phyloP scores from a whole-genome alignment of 2,888 invertebrate species.

The Nomada fucata region DNA sequence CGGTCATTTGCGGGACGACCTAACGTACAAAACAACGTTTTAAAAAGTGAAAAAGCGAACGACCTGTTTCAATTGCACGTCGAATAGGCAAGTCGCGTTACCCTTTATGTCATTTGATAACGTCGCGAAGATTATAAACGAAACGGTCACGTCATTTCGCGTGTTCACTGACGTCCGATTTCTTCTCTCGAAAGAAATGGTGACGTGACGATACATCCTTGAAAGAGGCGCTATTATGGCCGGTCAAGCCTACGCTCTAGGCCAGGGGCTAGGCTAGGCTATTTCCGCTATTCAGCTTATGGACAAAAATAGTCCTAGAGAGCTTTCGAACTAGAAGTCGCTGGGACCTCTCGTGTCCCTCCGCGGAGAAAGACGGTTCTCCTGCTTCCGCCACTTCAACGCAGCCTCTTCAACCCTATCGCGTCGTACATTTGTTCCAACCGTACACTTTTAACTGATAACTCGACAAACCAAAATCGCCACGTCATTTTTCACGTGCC shows the following conservation, averaged over 20 bases:
- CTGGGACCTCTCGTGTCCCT: slow-evolving; percentile 52
- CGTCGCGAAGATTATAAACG: too few relatives aligned
- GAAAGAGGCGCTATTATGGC: slow-evolving; percentile 74
- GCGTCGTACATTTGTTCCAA: slow-evolving; percentile 11
- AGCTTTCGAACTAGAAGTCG: slow-evolving; percentile 63
- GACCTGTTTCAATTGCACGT: too few relatives aligned
- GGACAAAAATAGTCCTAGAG: slow-evolving; percentile 79
- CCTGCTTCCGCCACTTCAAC: slow-evolving; percentile 30
- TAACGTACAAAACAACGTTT: too few relatives aligned
- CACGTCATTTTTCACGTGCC: neutral
- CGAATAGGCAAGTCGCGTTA: too few relatives aligned
- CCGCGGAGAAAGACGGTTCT: slow-evolving; percentile 42
- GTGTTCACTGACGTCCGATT: slow-evolving; percentile 10
- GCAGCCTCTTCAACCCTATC: slow-evolving; percentile 20
- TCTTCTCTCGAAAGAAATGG: slow-evolving; percentile 44
- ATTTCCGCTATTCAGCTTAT: slow-evolving; percentile 80
- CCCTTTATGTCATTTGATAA: too few relatives aligned
- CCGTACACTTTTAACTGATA: neutral
- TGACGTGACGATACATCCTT: slow-evolving; percentile 66
- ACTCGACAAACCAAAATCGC: too few relatives aligned
- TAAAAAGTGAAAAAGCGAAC: too few relatives aligned
- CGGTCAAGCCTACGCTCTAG: slow-evolving; percentile 81
- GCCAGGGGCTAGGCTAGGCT: slow-evolving; percentile 83
- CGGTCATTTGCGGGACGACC: too few relatives aligned
- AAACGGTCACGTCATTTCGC: slow-evolving; percentile 21